Evolutionary conservation across 2,888 invertebrate species (phyloP).

Genomic region (Tipula unca): DNA sequence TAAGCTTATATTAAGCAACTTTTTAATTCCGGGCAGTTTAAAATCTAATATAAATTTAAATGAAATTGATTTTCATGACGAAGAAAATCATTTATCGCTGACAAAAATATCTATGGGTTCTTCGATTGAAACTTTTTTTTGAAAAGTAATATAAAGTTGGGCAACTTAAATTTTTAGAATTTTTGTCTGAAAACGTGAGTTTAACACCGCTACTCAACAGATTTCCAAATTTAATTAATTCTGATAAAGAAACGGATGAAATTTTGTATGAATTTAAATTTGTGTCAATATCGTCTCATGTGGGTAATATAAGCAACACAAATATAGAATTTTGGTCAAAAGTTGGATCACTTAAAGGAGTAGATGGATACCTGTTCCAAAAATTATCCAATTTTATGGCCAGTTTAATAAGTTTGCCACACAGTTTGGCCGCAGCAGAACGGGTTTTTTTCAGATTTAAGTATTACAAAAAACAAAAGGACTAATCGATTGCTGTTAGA

Average conservation of each 20-base stretch:
- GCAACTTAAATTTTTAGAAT: neutral
- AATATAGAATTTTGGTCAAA: neutral
- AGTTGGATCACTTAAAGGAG: neutral
- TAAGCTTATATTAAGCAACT: neutral
- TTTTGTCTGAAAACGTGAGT: neutral
- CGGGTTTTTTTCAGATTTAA: neutral
- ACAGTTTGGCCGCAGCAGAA: neutral
- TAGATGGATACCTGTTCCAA: neutral
- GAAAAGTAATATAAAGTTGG: neutral
- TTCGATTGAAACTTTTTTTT: neutral
- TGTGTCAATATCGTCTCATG: neutral
- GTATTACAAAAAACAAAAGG: neutral
- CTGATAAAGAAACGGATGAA: neutral
- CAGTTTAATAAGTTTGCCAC: neutral
- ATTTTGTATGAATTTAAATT: neutral
- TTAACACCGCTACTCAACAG: neutral
- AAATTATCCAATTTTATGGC: neutral
- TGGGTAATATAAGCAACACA: neutral
- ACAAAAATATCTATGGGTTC: slow-evolving; percentile 24
- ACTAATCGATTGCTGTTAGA: neutral
- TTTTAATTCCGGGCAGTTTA: neutral
- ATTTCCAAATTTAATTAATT: neutral
- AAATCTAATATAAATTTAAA: slow-evolving; percentile 20
- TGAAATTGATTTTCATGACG: slow-evolving; percentile 22
- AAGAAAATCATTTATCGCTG: slow-evolving; percentile 23